Evolutionary conservation across 2,113 vertebrate genomes (phyloP).

Genomic region (Mesoclemmys tuberculata): DNA sequence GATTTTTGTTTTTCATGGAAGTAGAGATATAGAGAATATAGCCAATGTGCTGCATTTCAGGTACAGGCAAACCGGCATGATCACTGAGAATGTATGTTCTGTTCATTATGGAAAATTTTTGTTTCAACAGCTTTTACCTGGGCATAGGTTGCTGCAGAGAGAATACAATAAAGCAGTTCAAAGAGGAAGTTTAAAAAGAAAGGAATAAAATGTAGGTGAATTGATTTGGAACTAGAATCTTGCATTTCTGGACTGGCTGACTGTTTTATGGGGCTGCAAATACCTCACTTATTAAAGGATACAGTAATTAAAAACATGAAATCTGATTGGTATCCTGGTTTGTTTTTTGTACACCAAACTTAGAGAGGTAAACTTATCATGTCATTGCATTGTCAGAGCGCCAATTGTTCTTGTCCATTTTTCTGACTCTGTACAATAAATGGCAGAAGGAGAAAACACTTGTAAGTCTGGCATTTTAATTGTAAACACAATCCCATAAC

Average conservation of each 20-base stretch:
- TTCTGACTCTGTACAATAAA: background rate
- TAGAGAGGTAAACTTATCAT: background rate
- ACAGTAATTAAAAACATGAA: background rate
- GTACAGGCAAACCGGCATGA: background rate
- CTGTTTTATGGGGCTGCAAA: background rate
- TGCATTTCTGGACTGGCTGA: background rate
- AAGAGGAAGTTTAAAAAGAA: background rate
- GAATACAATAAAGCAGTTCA: background rate
- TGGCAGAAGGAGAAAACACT: background rate
- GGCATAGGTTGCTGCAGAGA: background rate
- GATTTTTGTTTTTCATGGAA: background rate
- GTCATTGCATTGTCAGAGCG: background rate
- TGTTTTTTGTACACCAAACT: background rate
- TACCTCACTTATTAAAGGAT: background rate
- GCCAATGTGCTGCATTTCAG: background rate
- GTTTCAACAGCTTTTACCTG: background rate
- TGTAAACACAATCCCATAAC: background rate
- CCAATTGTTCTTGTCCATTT: fast-evolving
- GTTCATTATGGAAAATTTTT: background rate
- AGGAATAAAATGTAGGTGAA: background rate
- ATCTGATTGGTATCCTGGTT: background rate
- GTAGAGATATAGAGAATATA: background rate
- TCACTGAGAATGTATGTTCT: background rate
- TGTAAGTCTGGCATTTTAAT: background rate
- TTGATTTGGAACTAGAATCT: background rate